Evolutionary conservation across 2,888 invertebrate species (phyloP), one percentile per base, ranked within the genome.

Genomic region (Caenorhabditis panamensis): DNA sequence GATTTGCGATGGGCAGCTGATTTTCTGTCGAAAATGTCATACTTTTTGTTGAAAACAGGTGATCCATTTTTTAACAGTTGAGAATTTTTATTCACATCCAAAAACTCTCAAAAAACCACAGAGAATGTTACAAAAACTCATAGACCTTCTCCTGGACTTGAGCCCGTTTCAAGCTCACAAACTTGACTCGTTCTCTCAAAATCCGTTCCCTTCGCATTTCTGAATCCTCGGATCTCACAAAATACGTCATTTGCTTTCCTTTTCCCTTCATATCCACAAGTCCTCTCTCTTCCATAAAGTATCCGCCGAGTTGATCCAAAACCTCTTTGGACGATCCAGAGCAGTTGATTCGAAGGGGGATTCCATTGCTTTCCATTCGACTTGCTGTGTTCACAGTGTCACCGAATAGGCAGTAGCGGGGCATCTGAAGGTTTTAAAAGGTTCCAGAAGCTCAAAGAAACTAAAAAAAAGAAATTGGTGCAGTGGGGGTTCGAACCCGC

Each of bases 191-290:
- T 28, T 81, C 83, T 49, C 72, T 71, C 18, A 69, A 31, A 41
- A 88, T 78, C 9, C 88, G 69, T 49, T 83, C 82, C 16, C 86
- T 69, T 9, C 91, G 82, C 62, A 83, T 82, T 20, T 83, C 83
- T 28, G 83, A 79, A 76, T 91, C 91, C 73, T 92, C 92, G 1
- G 89, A 89, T 6, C 88, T 86, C 36, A 92, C 88, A 82, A 92
- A 92, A 79, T 92, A 92, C 6, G 92, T 92, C 81, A 91, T 86
- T 84, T 91, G 89, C 66, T 91, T 89, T 16, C 92, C 92, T 86
- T 92, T 92, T 20, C 92, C 92, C 90, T 92, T 92, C 88, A 92
- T 91, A 6, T 88, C 84, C 2, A 92, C 91, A 0, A 90, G 59
- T 24, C 92, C 92, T 67, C 92, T 83, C 63, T 92, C 91, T 49